Evolutionary conservation across 1,140 invertebrate species (phyloP).

Genomic region (Scaptomyza pallida): DNA sequence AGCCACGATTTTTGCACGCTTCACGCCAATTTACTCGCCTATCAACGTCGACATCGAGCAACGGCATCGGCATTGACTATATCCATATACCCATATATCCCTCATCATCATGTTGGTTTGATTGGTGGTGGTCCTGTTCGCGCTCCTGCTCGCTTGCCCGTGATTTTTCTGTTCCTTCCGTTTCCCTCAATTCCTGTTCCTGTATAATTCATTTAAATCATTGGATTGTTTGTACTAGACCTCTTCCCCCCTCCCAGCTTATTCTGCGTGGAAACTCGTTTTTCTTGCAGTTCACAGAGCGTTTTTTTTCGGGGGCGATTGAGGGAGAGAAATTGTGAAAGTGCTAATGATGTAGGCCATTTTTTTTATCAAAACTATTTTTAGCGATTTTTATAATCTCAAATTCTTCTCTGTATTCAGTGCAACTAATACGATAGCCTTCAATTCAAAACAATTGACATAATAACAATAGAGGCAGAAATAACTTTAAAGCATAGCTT

Average conservation of each 20-base stretch:
- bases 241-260: background rate
- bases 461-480: conserved; percentile 61
- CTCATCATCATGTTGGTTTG: conserved; percentile 5
- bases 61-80: conserved; percentile 38
- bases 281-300: conserved; percentile 57
- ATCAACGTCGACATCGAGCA: conserved; percentile 55
- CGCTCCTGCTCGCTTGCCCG: background rate
- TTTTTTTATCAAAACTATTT: background rate
- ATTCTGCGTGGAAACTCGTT: conserved; percentile 65
- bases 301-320: conserved; percentile 13
- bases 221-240: conserved; percentile 73
- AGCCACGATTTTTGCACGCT: conserved; percentile 77
- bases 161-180: conserved; percentile 50
- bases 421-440: conserved; percentile 27
- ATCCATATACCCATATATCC: conserved; percentile 5
- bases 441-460: conserved; percentile 61
- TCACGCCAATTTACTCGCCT: conserved; percentile 80
- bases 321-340: conserved; percentile 12
- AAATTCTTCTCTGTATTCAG: background rate
- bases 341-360: conserved; percentile 8
- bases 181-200: conserved; percentile 1
- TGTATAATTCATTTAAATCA: conserved; percentile 78
- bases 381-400: background rate
- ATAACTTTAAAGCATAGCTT: too few species aligned
- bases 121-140: conserved; percentile 14